Percentiles rank a stretch among this genome's conserved stretches.
Conservation (phyloP, 2,113 vertebrate genomes). For the Amblyopsis rosae region DNA sequence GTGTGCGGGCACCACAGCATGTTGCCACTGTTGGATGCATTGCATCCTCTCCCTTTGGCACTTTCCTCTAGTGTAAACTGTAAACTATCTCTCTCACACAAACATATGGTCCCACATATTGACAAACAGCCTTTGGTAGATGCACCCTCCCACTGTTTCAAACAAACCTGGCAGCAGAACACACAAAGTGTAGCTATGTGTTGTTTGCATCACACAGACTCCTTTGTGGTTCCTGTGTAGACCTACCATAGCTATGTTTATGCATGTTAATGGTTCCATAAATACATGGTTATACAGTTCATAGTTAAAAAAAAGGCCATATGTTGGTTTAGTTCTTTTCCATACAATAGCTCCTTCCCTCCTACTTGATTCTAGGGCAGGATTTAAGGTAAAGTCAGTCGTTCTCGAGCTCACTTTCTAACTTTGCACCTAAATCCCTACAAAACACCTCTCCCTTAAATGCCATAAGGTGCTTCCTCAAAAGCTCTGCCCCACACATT, state of each 20-base stretch:
- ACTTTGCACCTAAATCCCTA: too few relatives aligned
- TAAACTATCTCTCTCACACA: conserved; percentile 51
- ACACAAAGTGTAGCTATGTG: conserved; percentile 46
- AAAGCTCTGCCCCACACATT: too few relatives aligned
- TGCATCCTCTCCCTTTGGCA: conserved; percentile 53
- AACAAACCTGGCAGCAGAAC: conserved; percentile 56
- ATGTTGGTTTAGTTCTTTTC: conserved; percentile 47
- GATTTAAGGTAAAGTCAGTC: not conserved
- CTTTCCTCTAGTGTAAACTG: conserved; percentile 56
- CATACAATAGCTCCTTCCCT: conserved; percentile 29
- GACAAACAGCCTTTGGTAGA: conserved; percentile 62
- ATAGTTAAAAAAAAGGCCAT: conserved; percentile 48
- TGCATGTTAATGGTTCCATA: conserved; percentile 34
- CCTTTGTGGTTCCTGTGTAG: conserved; percentile 39
- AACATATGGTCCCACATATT: conserved; percentile 66
- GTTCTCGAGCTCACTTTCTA: too few relatives aligned
- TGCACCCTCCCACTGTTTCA: conserved; percentile 23
- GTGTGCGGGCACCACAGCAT: conserved; percentile 25
- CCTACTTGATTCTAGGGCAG: conserved; percentile 16
- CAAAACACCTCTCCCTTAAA: not conserved
- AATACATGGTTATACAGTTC: conserved; percentile 43
- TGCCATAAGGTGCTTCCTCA: too few relatives aligned
- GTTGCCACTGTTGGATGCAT: conserved; percentile 29
- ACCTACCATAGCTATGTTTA: conserved; percentile 9
- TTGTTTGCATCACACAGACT: conserved; percentile 12